Evolutionary conservation across 2,797 vertebrate species (phyloP).

Genomic region (Cuniculus paca): DNA sequence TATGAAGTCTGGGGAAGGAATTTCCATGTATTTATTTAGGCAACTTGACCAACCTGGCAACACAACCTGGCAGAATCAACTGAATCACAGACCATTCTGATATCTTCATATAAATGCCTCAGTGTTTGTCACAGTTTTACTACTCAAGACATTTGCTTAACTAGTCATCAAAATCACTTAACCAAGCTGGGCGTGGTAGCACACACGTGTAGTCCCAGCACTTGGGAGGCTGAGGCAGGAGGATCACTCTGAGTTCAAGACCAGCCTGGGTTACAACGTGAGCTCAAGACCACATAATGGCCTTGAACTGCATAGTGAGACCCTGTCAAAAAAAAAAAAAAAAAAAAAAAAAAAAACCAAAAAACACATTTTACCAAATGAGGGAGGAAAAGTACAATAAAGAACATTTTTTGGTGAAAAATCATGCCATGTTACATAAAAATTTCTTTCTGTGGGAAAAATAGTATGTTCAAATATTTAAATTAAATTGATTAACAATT

Average conservation of each 20-base stretch:
- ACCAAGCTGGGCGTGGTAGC: too few species aligned
- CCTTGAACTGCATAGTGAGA: too few species aligned
- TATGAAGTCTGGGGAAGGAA: not conserved
- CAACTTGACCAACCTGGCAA: not conserved
- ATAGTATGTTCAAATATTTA: not conserved
- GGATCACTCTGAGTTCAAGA: too few species aligned
- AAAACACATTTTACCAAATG: slow-evolving; percentile 33
- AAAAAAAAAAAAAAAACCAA: too few species aligned
- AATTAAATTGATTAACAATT: slow-evolving; percentile 24
- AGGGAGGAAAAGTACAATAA: not conserved
- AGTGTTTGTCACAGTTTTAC: not conserved
- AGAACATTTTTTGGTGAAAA: not conserved
- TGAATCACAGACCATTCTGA: not conserved
- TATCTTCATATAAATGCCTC: not conserved
- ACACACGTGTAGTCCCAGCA: too few species aligned
- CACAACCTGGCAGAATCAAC: not conserved
- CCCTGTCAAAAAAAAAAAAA: too few species aligned
- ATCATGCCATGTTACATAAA: slow-evolving; percentile 1
- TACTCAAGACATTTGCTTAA: not conserved
- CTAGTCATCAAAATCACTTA: not conserved
- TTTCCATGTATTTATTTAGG: not conserved
- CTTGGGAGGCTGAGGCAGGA: too few species aligned
- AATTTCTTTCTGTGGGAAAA: slow-evolving; percentile 14
- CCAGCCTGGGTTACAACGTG: too few species aligned
- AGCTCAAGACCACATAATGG: too few species aligned